A percentile compares a stretch with the other conserved stretches of the same genome.
These are phyloP conservation scores for Heliangelus exortis DNA, from an alignment of 2,797 vertebrate species.

Conservation along the genomic window DNA sequence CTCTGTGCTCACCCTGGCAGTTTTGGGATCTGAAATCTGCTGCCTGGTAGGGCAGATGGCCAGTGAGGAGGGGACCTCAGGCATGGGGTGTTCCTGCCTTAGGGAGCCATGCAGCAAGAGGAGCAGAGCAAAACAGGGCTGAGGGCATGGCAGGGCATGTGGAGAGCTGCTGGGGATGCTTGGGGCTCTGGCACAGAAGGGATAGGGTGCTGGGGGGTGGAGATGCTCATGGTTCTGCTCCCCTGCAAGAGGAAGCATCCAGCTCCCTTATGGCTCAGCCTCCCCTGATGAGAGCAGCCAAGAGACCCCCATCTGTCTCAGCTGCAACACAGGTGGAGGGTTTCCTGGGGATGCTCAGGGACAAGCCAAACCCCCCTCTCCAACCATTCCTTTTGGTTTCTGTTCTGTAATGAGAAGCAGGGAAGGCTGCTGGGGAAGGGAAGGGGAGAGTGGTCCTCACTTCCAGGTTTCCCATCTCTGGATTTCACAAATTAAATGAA, in stretches of 20 bases:
- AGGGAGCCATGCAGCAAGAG: fast-evolving
- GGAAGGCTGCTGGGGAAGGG: neutral
- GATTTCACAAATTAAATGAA: neutral
- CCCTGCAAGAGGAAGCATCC: fast-evolving
- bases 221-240: fast-evolving
- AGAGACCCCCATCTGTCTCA: neutral
- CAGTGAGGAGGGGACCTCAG: neutral
- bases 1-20: neutral
- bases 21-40: neutral
- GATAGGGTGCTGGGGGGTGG: fast-evolving
- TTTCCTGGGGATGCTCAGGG: neutral
- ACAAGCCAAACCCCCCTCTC: too few relatives aligned
- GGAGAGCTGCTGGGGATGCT: fast-evolving
- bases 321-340: neutral
- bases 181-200: neutral
- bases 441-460: fast-evolving
- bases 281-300: neutral
- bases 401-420: neutral
- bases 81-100: fast-evolving
- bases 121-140: neutral
- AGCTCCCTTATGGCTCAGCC: neutral
- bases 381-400: neutral
- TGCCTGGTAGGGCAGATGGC: fast-evolving
- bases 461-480: neutral
- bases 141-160: fast-evolving